phyloP scores from a whole-genome alignment of 2,797 vertebrate species.

The Acanthurus tractus region DNA sequence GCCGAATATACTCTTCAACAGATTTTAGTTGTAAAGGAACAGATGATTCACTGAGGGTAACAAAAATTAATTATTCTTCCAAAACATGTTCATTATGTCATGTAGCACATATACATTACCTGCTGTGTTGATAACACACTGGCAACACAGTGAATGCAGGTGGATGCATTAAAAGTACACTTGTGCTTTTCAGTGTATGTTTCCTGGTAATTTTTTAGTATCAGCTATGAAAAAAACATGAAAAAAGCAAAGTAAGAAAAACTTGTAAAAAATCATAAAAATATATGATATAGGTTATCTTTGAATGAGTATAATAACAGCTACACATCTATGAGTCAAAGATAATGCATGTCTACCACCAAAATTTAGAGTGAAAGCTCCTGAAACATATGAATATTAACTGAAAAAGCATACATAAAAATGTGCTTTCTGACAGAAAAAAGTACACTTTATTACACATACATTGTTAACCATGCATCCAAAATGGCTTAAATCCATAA shows the following conservation, averaged over 20 bases:
- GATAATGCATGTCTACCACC: background rate
- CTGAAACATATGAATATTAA: background rate
- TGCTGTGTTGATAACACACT: background rate
- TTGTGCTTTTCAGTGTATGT: too few species aligned
- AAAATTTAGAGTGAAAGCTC: background rate
- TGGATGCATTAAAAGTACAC: too few species aligned
- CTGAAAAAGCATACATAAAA: background rate
- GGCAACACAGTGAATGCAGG: too few species aligned
- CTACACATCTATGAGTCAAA: too few species aligned
- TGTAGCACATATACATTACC: background rate
- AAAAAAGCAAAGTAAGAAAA: too few species aligned
- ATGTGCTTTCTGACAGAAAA: background rate
- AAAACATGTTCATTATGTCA: background rate
- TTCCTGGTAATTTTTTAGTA: too few species aligned
- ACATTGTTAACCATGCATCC: background rate
- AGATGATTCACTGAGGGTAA: background rate
- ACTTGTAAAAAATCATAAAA: too few species aligned
- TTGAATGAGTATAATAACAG: too few species aligned
- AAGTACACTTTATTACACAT: background rate
- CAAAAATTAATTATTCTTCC: background rate
- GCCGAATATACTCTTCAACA: background rate
- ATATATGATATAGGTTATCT: too few species aligned
- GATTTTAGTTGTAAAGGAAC: background rate
- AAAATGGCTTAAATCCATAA: background rate
- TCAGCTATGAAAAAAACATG: too few species aligned